Evolutionary conservation across 1,140 invertebrate species (phyloP), one percentile per base, ranked within the genome.

Genomic region (Mya arenaria): DNA sequence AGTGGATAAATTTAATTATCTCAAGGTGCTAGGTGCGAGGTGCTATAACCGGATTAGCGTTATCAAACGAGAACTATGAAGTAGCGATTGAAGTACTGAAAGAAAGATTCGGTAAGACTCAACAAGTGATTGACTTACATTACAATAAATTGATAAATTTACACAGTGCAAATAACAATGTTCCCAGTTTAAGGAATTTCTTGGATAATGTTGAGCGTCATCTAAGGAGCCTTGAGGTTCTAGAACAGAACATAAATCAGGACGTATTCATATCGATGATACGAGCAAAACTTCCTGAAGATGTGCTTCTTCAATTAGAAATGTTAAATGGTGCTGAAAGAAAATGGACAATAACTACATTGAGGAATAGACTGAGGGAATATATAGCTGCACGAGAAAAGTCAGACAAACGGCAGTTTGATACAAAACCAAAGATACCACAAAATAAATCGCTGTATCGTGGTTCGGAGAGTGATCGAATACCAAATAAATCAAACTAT

Each of bases 111-210:
- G 30, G 28, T 32, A 34, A 62, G 3, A 62, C 58, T 5, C 13
- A 62, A 4, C 13, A 62, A 19, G 36, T 62, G 15, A 62, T 62
- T 4, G 58, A 62, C 58, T 15, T 28, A 3, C 62, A 65, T 65
- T 65, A 65, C 34, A 65, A 36, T 19, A 34, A 65, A 28, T 23
- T 65, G 32, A 65, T 65, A 3, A 65, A 37, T 65, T 8, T 65
- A n/a, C 62, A 6, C 13, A 10, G 34, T 37, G 62, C 62, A 36
- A 39, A 10, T 5, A 65, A 65, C 34, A 65, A 65, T 37, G 23
- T 65, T 17, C 36, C 34, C n/a, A 6, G 55, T n/a, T 8, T 58
- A 58, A 4, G 28, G 4, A n/a, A 6, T n/a, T 63, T 63, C n/a
- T 13, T 63, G 60, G 10, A 63, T 36, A 5, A 13, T 15, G 10